Evolutionary conservation across 2,113 vertebrate species (phyloP), one percentile per base, ranked within the genome.

Genomic region (Orientallactaga bullata): DNA sequence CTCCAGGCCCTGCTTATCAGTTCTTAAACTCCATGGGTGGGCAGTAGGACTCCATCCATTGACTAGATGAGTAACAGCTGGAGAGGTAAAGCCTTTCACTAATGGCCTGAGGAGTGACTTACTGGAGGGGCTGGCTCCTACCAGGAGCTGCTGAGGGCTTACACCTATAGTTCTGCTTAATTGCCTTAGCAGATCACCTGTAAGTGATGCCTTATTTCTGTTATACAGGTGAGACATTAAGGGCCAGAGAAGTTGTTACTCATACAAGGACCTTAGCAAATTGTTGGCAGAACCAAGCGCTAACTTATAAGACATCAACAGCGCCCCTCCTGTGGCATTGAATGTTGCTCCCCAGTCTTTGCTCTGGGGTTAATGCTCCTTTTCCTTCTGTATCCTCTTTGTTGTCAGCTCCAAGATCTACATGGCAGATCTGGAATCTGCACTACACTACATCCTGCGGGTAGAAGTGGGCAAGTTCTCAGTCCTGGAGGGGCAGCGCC

Each of bases 361-460:
- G 68, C 30, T 90, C 78, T 4, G 12, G 24, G 28, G 76, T 42
- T 88, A 37, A n/a, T 0, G 0, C 28, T 20, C 58, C 37, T 66
- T 72, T 26, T 76, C 32, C 87, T 0, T 83, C 39, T 69, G 23
- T 37, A 16, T 30, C 28, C 5, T 74, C 80, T 74, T 71, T 58
- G 47, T 86, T 28, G 30, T 24, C 96, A 99, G 99, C 71, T 98
- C 98, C 77, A 99, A 98, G 96, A 96, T 99, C 90, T 99, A 99
- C 91, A 99, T 99, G 99, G 98, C 98, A 0, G 99, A 99, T 95
- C 97, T 99, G 96, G 99, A 99, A 90, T 99, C 99, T 0, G 94
- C 98, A 0, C 97, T 99, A 42, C 98, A 99, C 97, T 99, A 99
- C 95, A 99, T 99, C 0, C 97, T 99, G 28, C 98, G 98, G 35